Percentiles rank a stretch among this genome's conserved stretches.
Conservation (phyloP, 2,888 invertebrate species). For the Conistra vaccinii region DNA sequence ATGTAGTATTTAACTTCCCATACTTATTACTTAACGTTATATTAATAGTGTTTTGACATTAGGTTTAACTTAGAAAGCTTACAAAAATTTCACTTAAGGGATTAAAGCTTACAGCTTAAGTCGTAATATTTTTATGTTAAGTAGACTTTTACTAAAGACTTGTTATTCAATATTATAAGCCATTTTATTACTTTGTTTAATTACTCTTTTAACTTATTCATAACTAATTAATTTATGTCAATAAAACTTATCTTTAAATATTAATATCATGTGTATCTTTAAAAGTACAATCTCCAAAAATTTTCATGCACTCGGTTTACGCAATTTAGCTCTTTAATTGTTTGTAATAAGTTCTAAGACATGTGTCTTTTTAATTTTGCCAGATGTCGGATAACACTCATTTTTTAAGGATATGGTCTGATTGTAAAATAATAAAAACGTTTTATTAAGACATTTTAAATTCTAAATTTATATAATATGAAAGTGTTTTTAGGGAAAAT, state of each 20-base stretch:
- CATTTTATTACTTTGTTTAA: constrained; percentile 35
- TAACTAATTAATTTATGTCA: constrained; percentile 22
- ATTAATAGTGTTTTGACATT: constrained; percentile 19
- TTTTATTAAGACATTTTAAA: constrained; percentile 13
- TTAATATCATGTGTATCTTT: constrained; percentile 34
- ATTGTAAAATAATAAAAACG: too few relatives aligned
- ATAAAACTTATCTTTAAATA: constrained; percentile 41
- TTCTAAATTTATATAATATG: not conserved
- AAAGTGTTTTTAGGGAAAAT: not conserved
- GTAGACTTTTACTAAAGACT: constrained; percentile 9
- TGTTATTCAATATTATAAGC: not conserved
- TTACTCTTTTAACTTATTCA: constrained; percentile 29
- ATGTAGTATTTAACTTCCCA: not conserved
- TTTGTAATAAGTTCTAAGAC: constrained; percentile 26
- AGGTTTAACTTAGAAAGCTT: constrained; percentile 11
- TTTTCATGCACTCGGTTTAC: not conserved
- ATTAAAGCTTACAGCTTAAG: constrained; percentile 1
- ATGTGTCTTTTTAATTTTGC: constrained; percentile 1
- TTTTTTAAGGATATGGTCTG: constrained; percentile 15
- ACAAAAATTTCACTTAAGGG: not conserved
- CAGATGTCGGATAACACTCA: constrained; percentile 40
- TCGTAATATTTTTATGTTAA: constrained; percentile 17
- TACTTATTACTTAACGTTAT: not conserved
- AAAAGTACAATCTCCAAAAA: not conserved
- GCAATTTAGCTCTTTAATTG: constrained; percentile 24